phyloP scores from a whole-genome alignment of 2,888 invertebrate species.

The Plutella xylostella region DNA sequence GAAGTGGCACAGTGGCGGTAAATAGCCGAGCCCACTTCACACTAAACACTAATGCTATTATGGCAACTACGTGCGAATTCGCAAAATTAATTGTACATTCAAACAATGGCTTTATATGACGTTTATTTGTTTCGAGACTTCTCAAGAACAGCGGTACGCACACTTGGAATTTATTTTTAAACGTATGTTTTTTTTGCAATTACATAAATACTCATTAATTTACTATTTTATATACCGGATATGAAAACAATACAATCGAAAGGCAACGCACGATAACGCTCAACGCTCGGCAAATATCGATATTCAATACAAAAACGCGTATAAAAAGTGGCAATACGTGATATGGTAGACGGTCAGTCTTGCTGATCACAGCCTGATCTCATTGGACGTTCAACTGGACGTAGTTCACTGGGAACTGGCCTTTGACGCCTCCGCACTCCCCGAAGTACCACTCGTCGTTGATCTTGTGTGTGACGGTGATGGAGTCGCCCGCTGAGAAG shows the following conservation, averaged over 20 bases:
- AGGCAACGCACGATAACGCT: neutral
- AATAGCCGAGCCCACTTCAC: too few species aligned
- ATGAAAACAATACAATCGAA: too few species aligned
- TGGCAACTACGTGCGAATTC: slow-evolving; percentile 48
- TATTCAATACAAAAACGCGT: slow-evolving; percentile 6
- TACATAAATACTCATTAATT: too few species aligned
- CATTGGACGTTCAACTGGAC: slow-evolving; percentile 65
- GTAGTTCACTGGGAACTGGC: slow-evolving; percentile 85
- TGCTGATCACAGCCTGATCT: slow-evolving; percentile 10
- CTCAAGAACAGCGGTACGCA: neutral
- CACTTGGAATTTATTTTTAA: too few species aligned
- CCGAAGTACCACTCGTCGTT: slow-evolving; percentile 85
- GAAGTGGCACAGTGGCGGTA: too few species aligned
- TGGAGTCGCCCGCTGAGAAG: slow-evolving; percentile 47
- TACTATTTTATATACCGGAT: too few species aligned
- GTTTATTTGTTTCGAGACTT: neutral
- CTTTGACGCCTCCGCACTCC: slow-evolving; percentile 73
- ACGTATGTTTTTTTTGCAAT: too few species aligned
- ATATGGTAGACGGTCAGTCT: slow-evolving; percentile 31
- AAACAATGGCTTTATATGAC: slow-evolving; percentile 30
- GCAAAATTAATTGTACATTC: slow-evolving; percentile 38
- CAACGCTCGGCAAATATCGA: neutral
- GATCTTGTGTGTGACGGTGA: slow-evolving; percentile 75
- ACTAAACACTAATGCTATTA: slow-evolving; percentile 35
- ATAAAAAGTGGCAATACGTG: slow-evolving; percentile 17